Base-by-base conservation (phyloP, 2,797 vertebrate genomes). In the Chaetophractus vellerosus region DNA sequence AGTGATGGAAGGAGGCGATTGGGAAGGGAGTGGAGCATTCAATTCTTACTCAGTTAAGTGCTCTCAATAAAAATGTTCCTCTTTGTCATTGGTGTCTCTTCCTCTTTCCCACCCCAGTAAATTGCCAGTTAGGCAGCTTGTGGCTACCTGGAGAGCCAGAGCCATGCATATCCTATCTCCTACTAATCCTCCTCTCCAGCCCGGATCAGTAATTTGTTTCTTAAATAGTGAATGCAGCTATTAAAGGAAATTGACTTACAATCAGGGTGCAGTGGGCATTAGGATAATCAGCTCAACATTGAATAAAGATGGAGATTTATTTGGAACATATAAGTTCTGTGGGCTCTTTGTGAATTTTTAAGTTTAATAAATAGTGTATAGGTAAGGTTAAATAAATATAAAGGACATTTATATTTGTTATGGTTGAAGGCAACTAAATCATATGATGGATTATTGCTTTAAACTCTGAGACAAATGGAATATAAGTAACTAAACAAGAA, bases 291-390 rank as follows among this genome's bases (percentile, higher is more conserved):
- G 15, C 16, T 86, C 14, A 68, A 80, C 28, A 88, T 66, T 84
- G 21, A 93, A 63, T 69, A 94, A 78, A 82, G 19, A 81, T 81
- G 82, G 93, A 91, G 19, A 33, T 85, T 6, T 61, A 86, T 95
- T 71, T 74, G 57, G 7, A 82, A 48, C 24, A 83, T 72, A 10
- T 4, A 52, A 26, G 3, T 88, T 78, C 21, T 33, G 52, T 48
- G 14, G 66, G 75, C 8, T 91, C 52, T 80, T 91, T 76, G 4
- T 85, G n/a, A 3, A 14, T 61, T 90, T 88, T 21, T 80, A 87
- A 72, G 52, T 45, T 94, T 86, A 86, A 86, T 52, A 71, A 14
- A 28, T 24, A 92, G 1, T 63, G 75, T 6, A 2, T 75, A 86
- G 31, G 31, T 82, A 96, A 89, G 9, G 26, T 55, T 90, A 84